Base-by-base conservation (phyloP, 2,888 invertebrate species). In the Elysia crispata region DNA sequence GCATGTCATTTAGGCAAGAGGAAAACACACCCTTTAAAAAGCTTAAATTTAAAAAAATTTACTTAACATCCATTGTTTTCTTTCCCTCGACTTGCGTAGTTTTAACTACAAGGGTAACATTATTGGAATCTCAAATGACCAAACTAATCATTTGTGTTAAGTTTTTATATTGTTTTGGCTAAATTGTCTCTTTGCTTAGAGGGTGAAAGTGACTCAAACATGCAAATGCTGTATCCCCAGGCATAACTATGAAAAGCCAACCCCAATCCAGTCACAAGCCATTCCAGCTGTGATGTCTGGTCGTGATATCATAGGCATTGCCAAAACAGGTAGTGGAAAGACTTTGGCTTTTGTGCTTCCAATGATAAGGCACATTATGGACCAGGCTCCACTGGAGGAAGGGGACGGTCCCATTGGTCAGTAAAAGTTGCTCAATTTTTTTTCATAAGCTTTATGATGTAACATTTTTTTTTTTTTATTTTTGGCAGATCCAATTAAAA, bases 241-340 rank as follows among this genome's bases (percentile, higher is more conserved):
- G 82, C 89, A 92, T 77, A 88, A 95, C 81, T 99, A 97, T 92
- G 97, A 98, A 88, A 98, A 98, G 92, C 99, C 99, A 0, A 99
- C 99, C 0, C 99, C 99, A 0, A 99, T 99, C 89, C 99, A 99
- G 93, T 95, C 97, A 77, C 99, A 99, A 93, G 99, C 98, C 1
- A 97, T 99, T 89, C 94, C 94, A 25, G 97, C 97, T 33, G 97
- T 99, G 82, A 98, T 99, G 98, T 97, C 96, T 74, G 94, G 94
- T n/a, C 95, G 98, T 80, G 98, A 99, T 93, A 93, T 99, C 82
- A 99, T 99, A 89, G 99, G 99, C 78, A 99, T 99, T 91, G 99
- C 99, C 0, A 99, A 99, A 93, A 99, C 99, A 0, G 99, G 99
- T 67, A 98, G 98, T 90, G 99, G 99, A 50, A 99, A 99, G 93